A percentile compares a stretch with the other conserved stretches of the same genome.
Evolutionary conservation across 2,113 vertebrate genomes (phyloP).

Genomic region (Scartelaos histophorus): DNA sequence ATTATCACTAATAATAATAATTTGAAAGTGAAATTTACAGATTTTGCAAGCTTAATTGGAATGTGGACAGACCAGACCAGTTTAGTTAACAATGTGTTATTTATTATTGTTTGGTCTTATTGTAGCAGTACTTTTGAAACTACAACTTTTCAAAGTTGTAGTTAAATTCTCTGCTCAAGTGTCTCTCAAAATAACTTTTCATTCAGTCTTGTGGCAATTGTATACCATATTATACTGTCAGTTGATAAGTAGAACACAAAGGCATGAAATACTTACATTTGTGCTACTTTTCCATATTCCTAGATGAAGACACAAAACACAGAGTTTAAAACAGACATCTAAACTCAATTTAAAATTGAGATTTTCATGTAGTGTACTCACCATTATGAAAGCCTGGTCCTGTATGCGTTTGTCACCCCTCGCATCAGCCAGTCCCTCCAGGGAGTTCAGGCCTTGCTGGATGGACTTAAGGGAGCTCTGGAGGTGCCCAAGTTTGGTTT

Average conservation of each 20-base stretch:
- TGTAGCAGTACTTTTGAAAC: no score
- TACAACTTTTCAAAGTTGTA: no score
- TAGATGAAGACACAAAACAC: conserved; percentile 38
- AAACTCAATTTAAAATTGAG: neutral
- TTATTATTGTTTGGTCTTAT: no score
- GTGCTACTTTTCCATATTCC: conserved; percentile 73
- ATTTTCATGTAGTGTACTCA: conserved; percentile 28
- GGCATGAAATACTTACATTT: conserved; percentile 65
- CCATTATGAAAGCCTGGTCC: conserved; percentile 77
- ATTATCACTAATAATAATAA: neutral
- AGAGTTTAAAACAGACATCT: neutral
- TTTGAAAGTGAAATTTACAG: no score
- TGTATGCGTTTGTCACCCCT: conserved; percentile 56
- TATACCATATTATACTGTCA: neutral
- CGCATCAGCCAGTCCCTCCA: conserved; percentile 67
- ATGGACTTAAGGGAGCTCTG: conserved; percentile 52
- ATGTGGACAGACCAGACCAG: no score
- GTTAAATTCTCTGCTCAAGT: no score
- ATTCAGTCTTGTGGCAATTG: neutral
- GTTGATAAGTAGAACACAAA: neutral
- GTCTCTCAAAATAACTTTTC: no score
- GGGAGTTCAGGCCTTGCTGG: conserved; percentile 57
- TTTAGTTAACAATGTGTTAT: no score
- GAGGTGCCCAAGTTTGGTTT: conserved; percentile 65
- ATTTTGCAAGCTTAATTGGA: no score